Evolutionary conservation across 1,140 invertebrate species (phyloP), one percentile per base, ranked within the genome.

Genomic region (Kradibia gibbosae): DNA sequence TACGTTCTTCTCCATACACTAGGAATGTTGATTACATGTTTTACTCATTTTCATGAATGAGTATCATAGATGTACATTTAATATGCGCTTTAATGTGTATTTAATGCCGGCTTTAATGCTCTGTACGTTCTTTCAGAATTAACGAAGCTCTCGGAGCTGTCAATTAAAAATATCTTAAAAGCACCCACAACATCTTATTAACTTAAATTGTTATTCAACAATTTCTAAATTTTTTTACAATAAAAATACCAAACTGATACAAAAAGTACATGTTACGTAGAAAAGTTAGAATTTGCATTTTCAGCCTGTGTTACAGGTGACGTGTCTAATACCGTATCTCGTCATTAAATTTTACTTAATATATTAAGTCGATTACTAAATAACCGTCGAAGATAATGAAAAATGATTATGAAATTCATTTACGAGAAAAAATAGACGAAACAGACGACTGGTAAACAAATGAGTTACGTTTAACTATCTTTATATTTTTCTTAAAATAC

Each of bases 241-340:
- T 65, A 20, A 65, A 36, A 34, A 36, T 34, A 3, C 15, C 20
- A 36, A 65, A 22, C n/a, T 20, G 15, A 15, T 67, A 39, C n/a
- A 34, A 10, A 1, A 34, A 28, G 11, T 7, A 22, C 28, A 13
- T n/a, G n/a, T 67, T 8, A 11, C 62, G 3, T 67, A 39, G 34
- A 67, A 67, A 67, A 39, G 36, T 67, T 39, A 4, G n/a, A 67
- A 67, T 67, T 67, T 67, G 34, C 34, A 67, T 67, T 67, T 22
- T 22, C 62, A 11, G 36, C 20, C 62, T 39, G 62, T 1, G 17
- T 65, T 65, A 17, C 31, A 20, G 36, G 11, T 67, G 36, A 2
- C 34, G 22, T 67, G 34, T 65, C 17, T 39, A 4, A n/a, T 17
- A n/a, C 34, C 8, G 20, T 67, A 67, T n/a, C 4, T 7, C 7